phyloP scores from a whole-genome alignment of 2,888 invertebrate species.

The Pocota personata region DNA sequence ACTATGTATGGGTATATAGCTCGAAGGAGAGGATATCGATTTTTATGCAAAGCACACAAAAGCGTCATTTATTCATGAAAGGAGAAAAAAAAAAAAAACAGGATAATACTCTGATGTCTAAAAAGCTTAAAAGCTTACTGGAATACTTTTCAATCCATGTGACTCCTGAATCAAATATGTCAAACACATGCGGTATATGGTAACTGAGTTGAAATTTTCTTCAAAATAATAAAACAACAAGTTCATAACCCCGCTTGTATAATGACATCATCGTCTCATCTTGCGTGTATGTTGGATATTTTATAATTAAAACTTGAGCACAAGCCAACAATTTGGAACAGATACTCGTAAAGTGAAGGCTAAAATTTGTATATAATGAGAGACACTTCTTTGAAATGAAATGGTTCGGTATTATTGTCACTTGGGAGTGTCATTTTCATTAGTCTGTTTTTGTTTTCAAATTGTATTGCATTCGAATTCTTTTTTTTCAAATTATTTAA shows the following conservation, averaged over 20 bases:
- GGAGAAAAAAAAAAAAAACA: constrained; percentile 21
- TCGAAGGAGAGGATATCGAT: constrained; percentile 60
- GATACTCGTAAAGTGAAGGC: constrained; percentile 28
- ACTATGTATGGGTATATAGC: too few species aligned
- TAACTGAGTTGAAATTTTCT: constrained; percentile 17
- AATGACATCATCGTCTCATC: constrained; percentile 61
- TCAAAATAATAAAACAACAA: constrained; percentile 58
- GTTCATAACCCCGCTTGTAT: constrained; percentile 69
- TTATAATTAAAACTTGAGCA: constrained; percentile 57
- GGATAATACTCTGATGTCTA: constrained; percentile 42
- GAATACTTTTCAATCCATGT: not conserved
- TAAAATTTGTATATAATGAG: constrained; percentile 41
- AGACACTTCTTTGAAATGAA: constrained; percentile 23
- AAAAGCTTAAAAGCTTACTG: constrained; percentile 57
- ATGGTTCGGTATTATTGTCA: not conserved
- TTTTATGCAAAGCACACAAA: constrained; percentile 52
- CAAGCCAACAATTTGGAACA: constrained; percentile 44
- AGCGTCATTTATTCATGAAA: not conserved
- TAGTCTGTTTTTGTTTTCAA: constrained; percentile 1
- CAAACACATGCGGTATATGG: constrained; percentile 40
- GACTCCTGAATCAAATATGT: constrained; percentile 61
- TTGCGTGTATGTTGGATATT: constrained; percentile 8
- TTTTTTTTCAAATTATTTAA: not conserved
- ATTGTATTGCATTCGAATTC: constrained; percentile 2
- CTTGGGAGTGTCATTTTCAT: not conserved